Base-by-base conservation (phyloP, 1,140 invertebrate genomes). In the Paraescarpia echinospica region DNA sequence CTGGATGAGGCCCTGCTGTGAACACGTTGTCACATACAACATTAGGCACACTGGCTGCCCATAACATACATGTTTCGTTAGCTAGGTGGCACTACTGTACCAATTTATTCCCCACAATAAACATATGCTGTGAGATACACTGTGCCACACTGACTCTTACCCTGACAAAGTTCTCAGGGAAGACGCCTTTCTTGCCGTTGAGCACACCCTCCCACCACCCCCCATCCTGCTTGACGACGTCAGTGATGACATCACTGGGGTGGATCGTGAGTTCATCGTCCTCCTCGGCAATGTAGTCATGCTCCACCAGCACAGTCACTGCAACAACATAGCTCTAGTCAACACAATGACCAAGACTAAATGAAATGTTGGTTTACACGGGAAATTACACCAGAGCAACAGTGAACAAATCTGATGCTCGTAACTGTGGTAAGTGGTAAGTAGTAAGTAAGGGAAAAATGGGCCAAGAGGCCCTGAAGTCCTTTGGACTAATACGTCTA, bases 161-260 rank as follows among this genome's bases (percentile, higher is more conserved):
- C 94, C 96, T 95, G 51, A 96, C 96, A 96, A 96, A 96, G 93
- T 96, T 96, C 92, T 96, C 96, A 35, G 96, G 96, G 93, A 96
- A 96, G 93, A 96, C 94, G 35, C 96, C 96, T 92, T 95, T 95
- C 93, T 96, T 95, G 12, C 96, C 96, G 93, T 96, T 96, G 31
- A 96, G 94, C 92, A 95, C 94, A 22, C 96, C 96, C 91, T 96
- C 96, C 94, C 95, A 96, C 96, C 96, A 96, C 22, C 96, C 96
- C 90, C 96, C 96, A 91, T 96, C 96, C 34, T 95, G 93, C 92
- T 93, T 98, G 48, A 97, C 97, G 59, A 99, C 96, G 92, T 99
- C 97, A 12, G 97, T 98, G 93, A 99, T 98, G 33, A 99, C 97
- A 94, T 99, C 98, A 48, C 98, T 98, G 95, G 98, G 98, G 93